Evolutionary conservation across 64 coral and sea anemone genomes (phyloP), one percentile per base, ranked within the genome.

Genomic region (Cladopsammia gracilis): DNA sequence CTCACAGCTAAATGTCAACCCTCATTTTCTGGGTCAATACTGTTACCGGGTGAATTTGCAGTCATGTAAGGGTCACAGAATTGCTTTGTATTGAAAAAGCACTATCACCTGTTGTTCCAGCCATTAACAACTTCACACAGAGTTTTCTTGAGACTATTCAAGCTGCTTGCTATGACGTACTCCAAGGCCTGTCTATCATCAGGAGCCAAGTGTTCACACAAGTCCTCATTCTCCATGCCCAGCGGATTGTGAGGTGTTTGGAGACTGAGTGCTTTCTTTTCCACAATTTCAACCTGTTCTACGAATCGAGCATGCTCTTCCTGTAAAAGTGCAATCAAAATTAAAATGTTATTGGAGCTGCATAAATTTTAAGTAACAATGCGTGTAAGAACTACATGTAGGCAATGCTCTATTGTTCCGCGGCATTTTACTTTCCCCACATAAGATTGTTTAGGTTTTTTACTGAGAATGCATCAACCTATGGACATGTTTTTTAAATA

Each of bases 101-200:
- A 12, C n/a, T 47, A 58, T 62, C 61, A 96, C 97, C 88, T 96
- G 19, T 48, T 81, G 68, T 96, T 99, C 97, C 97, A 99, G 59
- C 62, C 87, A 10, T 99, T 91, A 14, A 93, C 97, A 73, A 48
- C 80, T 59, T 99, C 97, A 71, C 97, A 99, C 11, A 99, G 57
- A 13, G 90, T 99, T 73, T 95, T 90, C 56, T 99, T 99, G 23
- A 99, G 66, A 64, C 91, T 92, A 57, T 93, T 99, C 46, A 99
- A 61, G 70, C 97, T 93, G 77, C 94, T 95, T 64, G 94, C 78
- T 54, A 99, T 99, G 50, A 96, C 97, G 53, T 99, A 99, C 10
- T 95, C 97, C 23, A 99, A 76, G 1, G 97, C 94, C 34, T 76
- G 60, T 44, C 90, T 82, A 65, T 99, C 97, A 12, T 82, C 87